phyloP scores from a whole-genome alignment of 2,797 vertebrate genomes.

The Cheirogaleus major region DNA sequence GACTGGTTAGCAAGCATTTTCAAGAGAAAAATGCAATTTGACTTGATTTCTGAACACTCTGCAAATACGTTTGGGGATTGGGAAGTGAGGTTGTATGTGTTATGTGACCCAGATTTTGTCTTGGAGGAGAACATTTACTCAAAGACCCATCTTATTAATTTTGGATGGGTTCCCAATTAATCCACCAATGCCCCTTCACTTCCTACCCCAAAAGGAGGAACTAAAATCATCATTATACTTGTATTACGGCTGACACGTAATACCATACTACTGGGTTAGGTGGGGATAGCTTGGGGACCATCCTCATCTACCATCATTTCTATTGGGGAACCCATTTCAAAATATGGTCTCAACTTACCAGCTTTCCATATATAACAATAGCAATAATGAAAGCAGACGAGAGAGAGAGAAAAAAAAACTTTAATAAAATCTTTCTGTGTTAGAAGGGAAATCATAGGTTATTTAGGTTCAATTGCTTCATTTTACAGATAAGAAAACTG shows the following conservation, averaged over 20 bases:
- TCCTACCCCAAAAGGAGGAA: background rate
- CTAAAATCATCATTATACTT: background rate
- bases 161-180: background rate
- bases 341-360: background rate
- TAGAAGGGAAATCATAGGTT: background rate
- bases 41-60: conserved; percentile 28
- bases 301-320: background rate
- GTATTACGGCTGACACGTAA: background rate
- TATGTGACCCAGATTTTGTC: background rate
- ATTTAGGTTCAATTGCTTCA: background rate
- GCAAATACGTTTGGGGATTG: background rate
- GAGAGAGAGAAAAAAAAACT: background rate
- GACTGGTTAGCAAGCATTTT: background rate
- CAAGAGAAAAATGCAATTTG: background rate
- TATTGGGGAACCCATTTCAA: background rate
- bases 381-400: background rate
- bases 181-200: background rate
- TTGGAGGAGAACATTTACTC: background rate
- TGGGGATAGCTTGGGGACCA: background rate
- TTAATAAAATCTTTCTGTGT: background rate
- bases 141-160: background rate
- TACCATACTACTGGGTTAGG: background rate
- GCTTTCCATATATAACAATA: background rate
- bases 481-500: background rate
- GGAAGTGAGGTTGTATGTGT: background rate